These are phyloP conservation scores for Agapornis canus DNA, from an alignment of 2,797 vertebrate species.

Conservation along the genomic window DNA sequence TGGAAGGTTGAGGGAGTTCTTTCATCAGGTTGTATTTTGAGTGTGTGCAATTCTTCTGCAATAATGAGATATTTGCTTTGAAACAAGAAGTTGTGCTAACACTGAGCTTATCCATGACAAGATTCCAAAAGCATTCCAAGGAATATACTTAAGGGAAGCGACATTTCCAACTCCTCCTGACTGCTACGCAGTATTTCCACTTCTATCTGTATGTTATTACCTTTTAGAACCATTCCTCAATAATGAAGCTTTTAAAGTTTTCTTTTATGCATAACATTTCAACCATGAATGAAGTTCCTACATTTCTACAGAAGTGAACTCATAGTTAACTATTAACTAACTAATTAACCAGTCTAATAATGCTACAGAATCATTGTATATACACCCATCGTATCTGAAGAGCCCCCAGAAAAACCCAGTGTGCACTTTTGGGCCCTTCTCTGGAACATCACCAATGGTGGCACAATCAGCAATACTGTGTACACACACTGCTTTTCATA, in stretches of 20 bases:
- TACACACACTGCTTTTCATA: neutral
- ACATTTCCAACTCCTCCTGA: slow-evolving; percentile 4
- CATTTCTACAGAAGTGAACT: neutral
- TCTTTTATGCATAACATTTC: neutral
- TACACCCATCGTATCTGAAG: neutral
- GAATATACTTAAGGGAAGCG: slow-evolving; percentile 3
- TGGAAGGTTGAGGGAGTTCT: neutral
- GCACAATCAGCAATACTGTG: neutral
- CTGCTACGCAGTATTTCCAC: neutral
- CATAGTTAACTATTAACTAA: too few species aligned
- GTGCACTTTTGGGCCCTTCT: neutral
- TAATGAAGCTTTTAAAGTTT: neutral
- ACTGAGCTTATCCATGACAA: slow-evolving; percentile 17
- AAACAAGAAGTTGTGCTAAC: slow-evolving; percentile 35
- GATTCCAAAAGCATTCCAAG: slow-evolving; percentile 45
- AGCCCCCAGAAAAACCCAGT: neutral
- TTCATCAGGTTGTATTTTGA: neutral
- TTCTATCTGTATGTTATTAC: neutral
- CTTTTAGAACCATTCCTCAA: neutral
- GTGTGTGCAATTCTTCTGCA: neutral
- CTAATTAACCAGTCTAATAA: neutral
- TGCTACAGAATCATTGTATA: neutral
- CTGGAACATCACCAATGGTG: neutral
- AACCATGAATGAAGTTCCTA: neutral
- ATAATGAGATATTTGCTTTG: slow-evolving; percentile 1